These are phyloP conservation scores for Drosophila bocqueti DNA, from an alignment of 1,140 invertebrate genomes.

Conservation along the genomic window DNA sequence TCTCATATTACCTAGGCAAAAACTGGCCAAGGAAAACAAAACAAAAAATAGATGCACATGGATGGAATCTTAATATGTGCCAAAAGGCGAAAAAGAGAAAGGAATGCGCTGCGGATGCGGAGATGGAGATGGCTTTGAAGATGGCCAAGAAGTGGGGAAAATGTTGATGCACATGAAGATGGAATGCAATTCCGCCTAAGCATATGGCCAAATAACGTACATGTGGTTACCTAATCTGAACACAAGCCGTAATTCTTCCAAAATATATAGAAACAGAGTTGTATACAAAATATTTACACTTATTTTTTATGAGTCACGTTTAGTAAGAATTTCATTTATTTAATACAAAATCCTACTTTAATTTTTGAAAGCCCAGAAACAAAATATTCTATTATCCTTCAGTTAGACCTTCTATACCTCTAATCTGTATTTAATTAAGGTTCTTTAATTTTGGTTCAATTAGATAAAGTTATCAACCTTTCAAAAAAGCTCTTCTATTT, in stretches of 20 bases:
- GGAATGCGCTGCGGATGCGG: conserved; percentile 27
- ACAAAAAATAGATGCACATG: conserved; percentile 41
- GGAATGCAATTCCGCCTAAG: not conserved
- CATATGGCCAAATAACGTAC: not conserved
- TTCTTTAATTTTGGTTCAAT: too few species aligned
- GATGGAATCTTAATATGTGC: conserved; percentile 57
- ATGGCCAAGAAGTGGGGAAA: conserved; percentile 9
- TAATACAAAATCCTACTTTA: too few species aligned
- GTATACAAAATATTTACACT: too few species aligned
- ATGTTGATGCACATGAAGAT: not conserved
- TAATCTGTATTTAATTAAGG: too few species aligned
- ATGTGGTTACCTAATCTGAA: not conserved
- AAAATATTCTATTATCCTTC: too few species aligned
- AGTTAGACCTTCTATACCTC: too few species aligned
- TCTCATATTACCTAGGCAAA: conserved; percentile 37
- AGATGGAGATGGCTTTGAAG: conserved; percentile 5
- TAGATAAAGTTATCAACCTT: too few species aligned
- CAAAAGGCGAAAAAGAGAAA: conserved; percentile 52
- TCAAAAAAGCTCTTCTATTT: not conserved
- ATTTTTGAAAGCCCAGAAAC: too few species aligned
- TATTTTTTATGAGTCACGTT: too few species aligned
- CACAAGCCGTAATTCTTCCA: not conserved
- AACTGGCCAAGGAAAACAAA: conserved; percentile 13
- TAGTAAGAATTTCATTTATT: too few species aligned
- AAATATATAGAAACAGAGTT: not conserved